Conservation (phyloP, 37 sponge, comb jelly and placozoan species). For the Lycopodina hypogea region DNA sequence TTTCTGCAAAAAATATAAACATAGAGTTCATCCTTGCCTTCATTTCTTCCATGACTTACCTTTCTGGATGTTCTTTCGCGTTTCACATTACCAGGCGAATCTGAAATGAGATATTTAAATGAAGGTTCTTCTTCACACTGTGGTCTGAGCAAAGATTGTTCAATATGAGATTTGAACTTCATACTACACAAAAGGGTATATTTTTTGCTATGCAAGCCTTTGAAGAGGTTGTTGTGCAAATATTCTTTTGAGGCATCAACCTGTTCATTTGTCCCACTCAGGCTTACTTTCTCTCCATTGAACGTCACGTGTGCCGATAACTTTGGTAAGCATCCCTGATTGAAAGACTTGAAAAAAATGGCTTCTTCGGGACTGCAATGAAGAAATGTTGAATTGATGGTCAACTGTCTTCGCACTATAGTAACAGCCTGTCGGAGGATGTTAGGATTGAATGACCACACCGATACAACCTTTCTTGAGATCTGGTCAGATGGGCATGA, state of each 20-base stretch:
- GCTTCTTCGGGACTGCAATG: neutral
- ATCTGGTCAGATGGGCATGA: neutral
- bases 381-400: neutral
- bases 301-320: neutral
- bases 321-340: neutral
- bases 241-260: neutral
- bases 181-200: conserved; percentile 5
- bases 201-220: neutral
- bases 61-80: neutral
- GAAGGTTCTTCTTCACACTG: neutral
- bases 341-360: neutral
- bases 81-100: neutral
- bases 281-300: neutral
- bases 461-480: neutral
- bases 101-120: neutral
- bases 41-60: neutral
- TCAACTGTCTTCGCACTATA: neutral
- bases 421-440: neutral
- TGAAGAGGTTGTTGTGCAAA: neutral
- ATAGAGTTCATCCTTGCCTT: conserved; percentile 1
- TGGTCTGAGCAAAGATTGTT: conserved; percentile 16
- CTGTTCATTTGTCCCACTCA: neutral
- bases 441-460: neutral
- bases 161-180: conserved; percentile 42
- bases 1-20: conserved; percentile 27